phyloP scores from a whole-genome alignment of 35 echinoderm and acorn worm genomes.

The Lytechinus variegatus region DNA sequence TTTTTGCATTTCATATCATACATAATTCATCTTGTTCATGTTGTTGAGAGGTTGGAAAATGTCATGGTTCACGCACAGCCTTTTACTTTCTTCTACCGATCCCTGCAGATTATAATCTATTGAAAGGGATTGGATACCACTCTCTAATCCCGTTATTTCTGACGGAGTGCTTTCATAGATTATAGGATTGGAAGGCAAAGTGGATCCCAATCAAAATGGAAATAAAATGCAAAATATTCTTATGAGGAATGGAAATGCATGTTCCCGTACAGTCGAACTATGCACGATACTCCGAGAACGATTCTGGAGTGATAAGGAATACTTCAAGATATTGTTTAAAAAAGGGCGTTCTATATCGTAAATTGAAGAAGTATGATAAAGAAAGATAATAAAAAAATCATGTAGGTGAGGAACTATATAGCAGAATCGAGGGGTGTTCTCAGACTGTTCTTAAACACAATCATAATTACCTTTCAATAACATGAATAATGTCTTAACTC shows the following conservation, averaged over 20 bases:
- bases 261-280: neutral
- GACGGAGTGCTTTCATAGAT: neutral
- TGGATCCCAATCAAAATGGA: neutral
- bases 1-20: too few relatives aligned
- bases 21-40: too few relatives aligned
- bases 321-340: too few relatives aligned
- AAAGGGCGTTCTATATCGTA: too few relatives aligned
- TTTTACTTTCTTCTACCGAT: neutral
- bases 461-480: too few relatives aligned
- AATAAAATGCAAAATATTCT: neutral
- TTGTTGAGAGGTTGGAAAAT: neutral
- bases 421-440: too few relatives aligned
- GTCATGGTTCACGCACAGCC: neutral
- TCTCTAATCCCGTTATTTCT: neutral
- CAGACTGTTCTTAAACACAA: too few relatives aligned
- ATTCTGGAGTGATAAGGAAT: neutral
- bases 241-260: neutral
- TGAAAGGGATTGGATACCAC: slow-evolving; percentile 3
- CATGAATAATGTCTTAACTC: too few relatives aligned
- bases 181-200: neutral
- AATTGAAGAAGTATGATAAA: too few relatives aligned
- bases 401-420: too few relatives aligned
- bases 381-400: too few relatives aligned
- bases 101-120: neutral
- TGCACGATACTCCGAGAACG: neutral